Evolutionary conservation across 2,888 invertebrate genomes (phyloP).

Genomic region (Troides helena): DNA sequence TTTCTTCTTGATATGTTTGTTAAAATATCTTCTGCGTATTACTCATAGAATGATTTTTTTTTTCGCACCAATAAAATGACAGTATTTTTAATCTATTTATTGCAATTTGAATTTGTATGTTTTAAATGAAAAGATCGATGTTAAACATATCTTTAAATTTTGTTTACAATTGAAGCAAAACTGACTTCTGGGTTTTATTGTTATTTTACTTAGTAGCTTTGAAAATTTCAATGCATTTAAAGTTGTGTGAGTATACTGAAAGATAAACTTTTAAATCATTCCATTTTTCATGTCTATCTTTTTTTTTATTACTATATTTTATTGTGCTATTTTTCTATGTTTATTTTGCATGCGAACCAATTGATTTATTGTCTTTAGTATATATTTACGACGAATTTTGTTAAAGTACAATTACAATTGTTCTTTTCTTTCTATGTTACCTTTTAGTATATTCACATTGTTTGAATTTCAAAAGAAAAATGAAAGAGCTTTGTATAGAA

Average conservation of each 20-base stretch:
- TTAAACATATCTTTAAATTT: conserved; percentile 66
- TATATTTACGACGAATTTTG: conserved; percentile 47
- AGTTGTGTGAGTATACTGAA: conserved; percentile 74
- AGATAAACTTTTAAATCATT: conserved; percentile 73
- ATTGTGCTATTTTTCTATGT: conserved; percentile 64
- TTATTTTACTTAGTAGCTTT: conserved; percentile 53
- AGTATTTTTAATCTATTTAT: conserved; percentile 75
- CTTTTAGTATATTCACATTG: conserved; percentile 76
- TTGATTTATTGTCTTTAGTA: conserved; percentile 49
- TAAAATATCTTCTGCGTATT: conserved; percentile 42
- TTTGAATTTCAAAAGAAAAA: conserved; percentile 74
- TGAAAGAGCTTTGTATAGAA: conserved; percentile 67
- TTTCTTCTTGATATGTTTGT: conserved; percentile 71
- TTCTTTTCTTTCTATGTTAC: conserved; percentile 39
- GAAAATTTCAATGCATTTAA: conserved; percentile 65
- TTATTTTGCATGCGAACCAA: conserved; percentile 67
- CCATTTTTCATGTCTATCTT: conserved; percentile 62
- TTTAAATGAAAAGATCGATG: conserved; percentile 56
- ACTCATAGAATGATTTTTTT: conserved; percentile 45
- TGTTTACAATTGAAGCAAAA: conserved; percentile 71
- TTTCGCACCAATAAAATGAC: conserved; percentile 69
- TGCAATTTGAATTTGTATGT: conserved; percentile 60
- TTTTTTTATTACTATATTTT: conserved; percentile 55
- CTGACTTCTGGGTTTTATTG: conserved; percentile 55
- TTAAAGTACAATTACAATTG: conserved; percentile 55